Evolutionary conservation across 2,797 vertebrate genomes (phyloP).

Genomic region (Lepus townsendii): DNA sequence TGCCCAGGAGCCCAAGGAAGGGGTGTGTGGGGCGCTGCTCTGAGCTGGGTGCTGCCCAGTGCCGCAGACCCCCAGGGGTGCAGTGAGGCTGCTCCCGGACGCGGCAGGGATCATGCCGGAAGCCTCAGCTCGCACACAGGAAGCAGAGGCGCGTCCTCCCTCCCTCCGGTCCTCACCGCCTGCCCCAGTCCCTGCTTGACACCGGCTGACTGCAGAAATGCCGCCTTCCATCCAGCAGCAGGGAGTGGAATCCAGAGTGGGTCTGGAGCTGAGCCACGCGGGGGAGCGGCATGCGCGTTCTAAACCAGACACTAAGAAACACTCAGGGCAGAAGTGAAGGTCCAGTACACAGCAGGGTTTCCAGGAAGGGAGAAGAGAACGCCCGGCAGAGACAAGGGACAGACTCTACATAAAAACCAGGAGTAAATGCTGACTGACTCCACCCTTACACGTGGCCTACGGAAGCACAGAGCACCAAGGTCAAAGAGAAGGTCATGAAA

Average conservation of each 20-base stretch:
- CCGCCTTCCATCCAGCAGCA: not conserved
- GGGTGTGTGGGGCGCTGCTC: not conserved
- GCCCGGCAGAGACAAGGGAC: not conserved
- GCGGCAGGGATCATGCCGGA: no score
- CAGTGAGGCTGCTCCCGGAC: rapidly evolving
- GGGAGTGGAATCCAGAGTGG: no score
- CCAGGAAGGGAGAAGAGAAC: not conserved
- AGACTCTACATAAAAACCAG: not conserved
- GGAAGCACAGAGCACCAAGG: not conserved
- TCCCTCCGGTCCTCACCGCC: rapidly evolving
- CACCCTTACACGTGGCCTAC: no score
- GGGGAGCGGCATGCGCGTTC: not conserved
- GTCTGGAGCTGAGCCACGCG: not conserved
- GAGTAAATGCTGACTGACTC: not conserved
- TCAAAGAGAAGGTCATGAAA: not conserved
- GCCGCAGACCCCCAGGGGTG: rapidly evolving
- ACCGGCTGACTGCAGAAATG: not conserved
- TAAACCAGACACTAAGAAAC: not conserved
- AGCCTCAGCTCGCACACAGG: rapidly evolving
- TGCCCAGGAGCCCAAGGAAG: not conserved
- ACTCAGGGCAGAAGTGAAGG: not conserved
- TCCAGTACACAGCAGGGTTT: not conserved
- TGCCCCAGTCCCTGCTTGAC: not conserved
- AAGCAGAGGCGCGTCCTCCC: rapidly evolving
- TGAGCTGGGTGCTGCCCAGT: no score